These are phyloP conservation scores for Stomatorhinus ivindoensis DNA, from an alignment of 2,113 vertebrate genomes.

Conservation along the genomic window DNA sequence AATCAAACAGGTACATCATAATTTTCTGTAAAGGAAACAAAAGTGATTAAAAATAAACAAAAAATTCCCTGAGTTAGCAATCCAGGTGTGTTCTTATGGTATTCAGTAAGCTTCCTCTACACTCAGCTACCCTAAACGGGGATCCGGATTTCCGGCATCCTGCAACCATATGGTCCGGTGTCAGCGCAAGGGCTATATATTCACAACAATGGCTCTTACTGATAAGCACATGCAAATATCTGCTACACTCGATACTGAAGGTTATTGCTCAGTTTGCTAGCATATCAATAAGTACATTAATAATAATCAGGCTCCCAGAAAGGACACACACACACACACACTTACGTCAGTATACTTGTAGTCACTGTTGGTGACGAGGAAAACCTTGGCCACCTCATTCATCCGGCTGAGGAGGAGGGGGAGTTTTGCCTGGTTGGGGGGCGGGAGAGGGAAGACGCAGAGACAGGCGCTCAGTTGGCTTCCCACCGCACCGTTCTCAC, in stretches of 20 bases:
- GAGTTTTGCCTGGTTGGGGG: constrained; percentile 75
- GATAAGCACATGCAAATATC: neutral
- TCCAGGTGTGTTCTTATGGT: neutral
- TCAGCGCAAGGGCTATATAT: neutral
- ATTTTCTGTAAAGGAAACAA: constrained; percentile 75
- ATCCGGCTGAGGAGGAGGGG: constrained; percentile 91
- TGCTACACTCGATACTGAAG: neutral
- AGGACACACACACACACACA: constrained; percentile 22
- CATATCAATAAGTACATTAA: neutral
- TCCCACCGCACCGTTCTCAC: neutral
- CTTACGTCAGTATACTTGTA: constrained; percentile 97
- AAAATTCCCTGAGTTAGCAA: neutral
- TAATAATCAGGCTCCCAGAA: neutral
- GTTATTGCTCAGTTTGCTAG: neutral
- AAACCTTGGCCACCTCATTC: constrained; percentile 96
- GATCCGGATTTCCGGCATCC: neutral
- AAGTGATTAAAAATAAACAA: neutral
- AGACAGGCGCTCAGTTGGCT: neutral
- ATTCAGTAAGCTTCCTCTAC: neutral
- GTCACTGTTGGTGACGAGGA: constrained; percentile 97
- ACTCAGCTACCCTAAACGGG: neutral
- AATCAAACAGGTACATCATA: constrained; percentile 98
- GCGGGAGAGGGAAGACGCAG: neutral
- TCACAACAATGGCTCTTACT: neutral
- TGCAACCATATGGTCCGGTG: neutral